Conservation (phyloP, 2,797 vertebrate genomes). For the Brachyalestes nurse region DNA sequence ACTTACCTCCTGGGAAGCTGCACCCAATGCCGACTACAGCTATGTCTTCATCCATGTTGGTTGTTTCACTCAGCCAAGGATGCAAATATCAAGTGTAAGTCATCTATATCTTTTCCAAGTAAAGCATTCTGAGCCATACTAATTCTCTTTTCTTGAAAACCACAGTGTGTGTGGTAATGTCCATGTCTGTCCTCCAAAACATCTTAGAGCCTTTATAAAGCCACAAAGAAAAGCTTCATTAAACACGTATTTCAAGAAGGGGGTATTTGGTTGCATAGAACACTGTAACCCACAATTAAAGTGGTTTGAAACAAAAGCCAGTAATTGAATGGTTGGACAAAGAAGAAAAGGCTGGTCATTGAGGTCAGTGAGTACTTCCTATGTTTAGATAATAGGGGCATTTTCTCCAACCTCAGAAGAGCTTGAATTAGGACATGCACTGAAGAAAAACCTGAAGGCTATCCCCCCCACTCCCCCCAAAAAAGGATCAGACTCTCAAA, state of each 20-base stretch:
- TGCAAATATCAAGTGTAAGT: not conserved
- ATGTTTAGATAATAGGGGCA: conserved; percentile 24
- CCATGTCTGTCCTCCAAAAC: conserved; percentile 61
- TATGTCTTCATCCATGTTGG: conserved; percentile 70
- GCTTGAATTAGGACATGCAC: not conserved
- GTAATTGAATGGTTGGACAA: conserved; percentile 60
- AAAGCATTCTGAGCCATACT: not conserved
- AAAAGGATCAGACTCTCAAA: not conserved
- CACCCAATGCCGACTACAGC: conserved; percentile 88
- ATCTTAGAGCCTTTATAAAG: conserved; percentile 44
- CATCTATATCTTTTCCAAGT: not conserved
- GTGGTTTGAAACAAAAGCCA: conserved; percentile 65
- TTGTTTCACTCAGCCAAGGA: conserved; percentile 18
- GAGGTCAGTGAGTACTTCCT: conserved; percentile 49
- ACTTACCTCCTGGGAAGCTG: conserved; percentile 84
- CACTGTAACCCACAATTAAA: conserved; percentile 48
- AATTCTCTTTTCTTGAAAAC: not conserved
- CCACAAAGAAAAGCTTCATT: conserved; percentile 33
- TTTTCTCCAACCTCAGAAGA: conserved; percentile 12
- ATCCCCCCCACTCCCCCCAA: too few relatives aligned
- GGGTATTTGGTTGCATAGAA: conserved; percentile 44
- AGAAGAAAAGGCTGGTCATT: conserved; percentile 48
- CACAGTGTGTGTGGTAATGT: not conserved
- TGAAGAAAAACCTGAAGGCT: not conserved
- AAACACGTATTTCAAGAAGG: conserved; percentile 49